Evolutionary conservation across 2,113 vertebrate species (phyloP), one percentile per base, ranked within the genome.

Genomic region (pig (Sus scrofa)): DNA sequence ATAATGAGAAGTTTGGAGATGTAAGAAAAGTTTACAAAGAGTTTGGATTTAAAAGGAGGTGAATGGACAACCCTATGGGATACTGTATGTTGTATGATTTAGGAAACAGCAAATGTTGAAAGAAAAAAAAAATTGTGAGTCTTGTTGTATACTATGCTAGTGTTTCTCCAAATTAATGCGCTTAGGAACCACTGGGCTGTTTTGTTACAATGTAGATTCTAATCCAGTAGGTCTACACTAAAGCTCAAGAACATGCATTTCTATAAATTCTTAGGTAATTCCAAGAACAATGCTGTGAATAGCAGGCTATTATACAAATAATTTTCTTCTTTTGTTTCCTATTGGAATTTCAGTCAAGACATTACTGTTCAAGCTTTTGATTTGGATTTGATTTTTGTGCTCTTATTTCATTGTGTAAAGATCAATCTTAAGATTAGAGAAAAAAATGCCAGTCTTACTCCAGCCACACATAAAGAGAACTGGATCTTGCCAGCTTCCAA

Each of bases 351-450:
- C 44, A 50, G 14, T 50, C 39, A 82, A 65, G 34, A 44, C 4
- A 58, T 65, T 85, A 37, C n/a, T 70, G 85, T 79, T 85, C 27
- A 93, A 37, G 1, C 32, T 27, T 84, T 94, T 95, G 9, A 93
- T 78, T 70, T 65, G 7, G 6, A 44, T 78, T 85, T n/a, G 18
- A 26, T 37, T 90, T 89, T 84, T 52, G 32, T 56, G 26, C 1
- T 81, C 7, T 68, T 54, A 82, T 62, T 83, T 78, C 16, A 44
- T 24, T 83, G 12, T 44, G 7, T 13, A 84, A 73, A n/a, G 60
- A 78, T 74, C 12, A 58, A n/a, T 86, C 30, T 58, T 88, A 63
- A 62, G 30, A 74, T 37, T 68, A 70, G 14, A 63, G 7, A 2
- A 68, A 56, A 56, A 74, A 89, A 20, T 56, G 9, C 1, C 16